Evolutionary conservation across 2,113 vertebrate species (phyloP), one percentile per base, ranked within the genome.

Genomic region (Trichomycterus rosablanca): DNA sequence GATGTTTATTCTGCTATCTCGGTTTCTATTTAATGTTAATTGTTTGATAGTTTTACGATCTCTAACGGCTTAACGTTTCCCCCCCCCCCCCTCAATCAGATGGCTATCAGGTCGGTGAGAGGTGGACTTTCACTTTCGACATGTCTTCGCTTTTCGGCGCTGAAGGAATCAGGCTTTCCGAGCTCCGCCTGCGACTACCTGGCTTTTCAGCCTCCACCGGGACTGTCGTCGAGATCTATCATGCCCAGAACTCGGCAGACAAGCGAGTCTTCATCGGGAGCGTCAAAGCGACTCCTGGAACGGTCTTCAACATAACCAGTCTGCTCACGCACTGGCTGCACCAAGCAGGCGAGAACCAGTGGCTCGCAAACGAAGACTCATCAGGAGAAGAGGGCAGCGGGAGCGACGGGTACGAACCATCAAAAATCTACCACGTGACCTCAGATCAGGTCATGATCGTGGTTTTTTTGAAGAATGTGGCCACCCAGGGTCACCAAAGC

Each of bases 41-140:
- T 16, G 3, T 46, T 48, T 64, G 23, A 54, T 35, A 45, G 55
- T 43, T 28, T 43, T 39, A 7, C 22, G 51, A 10, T 18, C 18
- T 46, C 18, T 63, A 44, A 63, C 26, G 14, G 7, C 37, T 23
- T 2, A 2, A 19, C n/a, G 11, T n/a, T n/a, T 8, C 20, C 3
- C 10, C 9, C 18, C 56, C 78, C 73, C 2, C 75, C 14, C 4
- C 19, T 19, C 57, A 77, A 69, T 1, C 75, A 95, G 93, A 79
- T 57, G 91, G 77, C 37, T 51, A 80, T 66, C 87, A 86, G 76
- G 71, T 65, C 1, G 87, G 82, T 6, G 78, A 89, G 15, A 83
- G 70, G 59, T 93, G 91, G 89, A 78, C 61, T 0, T 44, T 94
- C 28, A 83, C 84, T 3, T 94, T 95, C 40, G 93, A 95, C 82